Evolutionary conservation across 2,888 invertebrate genomes (phyloP), one percentile per base, ranked within the genome.

Genomic region (Hipparchia semele): DNA sequence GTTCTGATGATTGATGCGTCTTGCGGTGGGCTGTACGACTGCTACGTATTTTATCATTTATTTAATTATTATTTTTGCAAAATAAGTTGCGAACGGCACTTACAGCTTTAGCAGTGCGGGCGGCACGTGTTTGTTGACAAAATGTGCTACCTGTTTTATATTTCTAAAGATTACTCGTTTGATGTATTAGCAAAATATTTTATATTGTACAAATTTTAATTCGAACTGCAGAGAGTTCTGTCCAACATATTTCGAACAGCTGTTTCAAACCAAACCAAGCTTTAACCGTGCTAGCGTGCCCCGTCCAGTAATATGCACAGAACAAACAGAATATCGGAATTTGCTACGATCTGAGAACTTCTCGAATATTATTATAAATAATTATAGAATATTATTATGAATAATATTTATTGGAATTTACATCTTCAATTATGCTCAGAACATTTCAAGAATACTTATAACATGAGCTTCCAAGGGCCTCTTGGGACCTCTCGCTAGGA

Each of bases 381-480:
- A n/a, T n/a, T n/a, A n/a, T n/a, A n/a, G 12, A 65, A 65, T 65
- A 65, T 4, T 46, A 46, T 65, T 65, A 53, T 39, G n/a, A n/a
- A n/a, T 33, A 33, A 65, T 53, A 65, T 33, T 6, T 33, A 12
- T 51, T 33, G 51, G 4, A 8, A 65, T 23, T 33, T 6, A 51
- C 53, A 33, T 51, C 13, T 65, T 33, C 13, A 51, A 49, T 60
- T 62, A 65, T 33, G 4, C 33, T 65, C 65, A 33, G 10, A 53
- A 53, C 12, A 33, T 51, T 53, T 53, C 33, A 65, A 53, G 62
- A 62, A 49, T 62, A 62, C 49, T 49, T 46, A n/a, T 62, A 46
- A 49, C 23, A 59, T 23, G 13, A 49, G 62, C 46, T 62, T 4
- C 8, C 62, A 49, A 39, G 13, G n/a, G 46, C 13, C 13, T 62